phyloP scores from a whole-genome alignment of 2,888 invertebrate species.

The Esperia sulphurella region DNA sequence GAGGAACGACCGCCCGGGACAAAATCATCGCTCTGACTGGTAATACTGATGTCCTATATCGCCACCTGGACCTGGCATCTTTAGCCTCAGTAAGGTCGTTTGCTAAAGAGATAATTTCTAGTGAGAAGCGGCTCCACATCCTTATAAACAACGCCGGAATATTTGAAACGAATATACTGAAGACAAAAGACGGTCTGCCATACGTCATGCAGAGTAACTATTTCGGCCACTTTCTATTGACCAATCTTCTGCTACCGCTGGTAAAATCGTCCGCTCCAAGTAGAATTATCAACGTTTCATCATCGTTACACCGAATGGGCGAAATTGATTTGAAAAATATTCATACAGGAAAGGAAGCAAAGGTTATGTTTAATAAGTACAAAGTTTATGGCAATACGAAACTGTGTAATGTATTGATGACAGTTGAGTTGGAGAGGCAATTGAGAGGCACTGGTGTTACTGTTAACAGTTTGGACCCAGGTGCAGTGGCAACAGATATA shows the following conservation, averaged over 20 bases:
- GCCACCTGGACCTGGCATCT: slow-evolving; percentile 62
- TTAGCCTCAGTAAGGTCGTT: slow-evolving; percentile 74
- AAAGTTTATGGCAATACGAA: slow-evolving; percentile 39
- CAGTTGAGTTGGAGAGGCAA: slow-evolving; percentile 82
- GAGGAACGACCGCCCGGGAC: slow-evolving; percentile 74
- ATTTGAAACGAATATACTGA: slow-evolving; percentile 38
- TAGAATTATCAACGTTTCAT: slow-evolving; percentile 72
- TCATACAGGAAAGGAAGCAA: slow-evolving; percentile 11
- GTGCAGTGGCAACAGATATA: slow-evolving; percentile 83
- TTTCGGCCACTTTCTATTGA: slow-evolving; percentile 82
- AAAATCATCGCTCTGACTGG: slow-evolving; percentile 20
- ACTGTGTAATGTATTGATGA: slow-evolving; percentile 78
- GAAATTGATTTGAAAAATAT: slow-evolving; percentile 15
- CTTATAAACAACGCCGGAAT: slow-evolving; percentile 79
- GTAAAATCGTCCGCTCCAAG: slow-evolving; percentile 35
- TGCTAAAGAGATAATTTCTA: slow-evolving; percentile 68
- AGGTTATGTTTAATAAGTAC: background rate
- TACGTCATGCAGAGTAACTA: slow-evolving; percentile 74
- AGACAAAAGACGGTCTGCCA: slow-evolving; percentile 79
- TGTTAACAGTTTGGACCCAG: slow-evolving; percentile 88
- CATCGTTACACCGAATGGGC: slow-evolving; percentile 51
- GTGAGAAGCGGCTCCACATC: slow-evolving; percentile 67
- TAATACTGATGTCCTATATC: slow-evolving; percentile 35
- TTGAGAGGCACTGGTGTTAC: slow-evolving; percentile 84
- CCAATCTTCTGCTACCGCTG: slow-evolving; percentile 75